These are phyloP conservation scores for Lasius platythorax DNA, from an alignment of 2,888 invertebrate genomes.

Conservation along the genomic window DNA sequence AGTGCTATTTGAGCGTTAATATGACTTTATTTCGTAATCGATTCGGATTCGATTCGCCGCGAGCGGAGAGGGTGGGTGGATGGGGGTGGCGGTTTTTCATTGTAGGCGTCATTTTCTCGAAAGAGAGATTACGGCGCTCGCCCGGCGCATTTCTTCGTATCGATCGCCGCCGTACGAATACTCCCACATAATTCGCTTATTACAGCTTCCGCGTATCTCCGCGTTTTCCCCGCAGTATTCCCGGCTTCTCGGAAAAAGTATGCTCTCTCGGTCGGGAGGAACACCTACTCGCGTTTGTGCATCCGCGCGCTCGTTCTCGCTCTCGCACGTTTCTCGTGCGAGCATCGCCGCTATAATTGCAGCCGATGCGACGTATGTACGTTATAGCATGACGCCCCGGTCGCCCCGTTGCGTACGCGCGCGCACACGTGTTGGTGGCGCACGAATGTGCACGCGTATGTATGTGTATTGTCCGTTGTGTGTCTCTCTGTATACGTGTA, in stretches of 20 bases:
- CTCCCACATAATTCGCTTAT: conserved; percentile 56
- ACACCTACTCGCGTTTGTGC: conserved; percentile 36
- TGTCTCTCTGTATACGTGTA: conserved; percentile 7
- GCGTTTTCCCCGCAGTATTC: conserved; percentile 45
- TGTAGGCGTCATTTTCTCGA: conserved; percentile 45
- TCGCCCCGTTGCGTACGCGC: conserved; percentile 35
- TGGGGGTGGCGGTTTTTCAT: conserved; percentile 23
- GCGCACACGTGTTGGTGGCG: background rate
- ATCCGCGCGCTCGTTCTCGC: conserved; percentile 18
- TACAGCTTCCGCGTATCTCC: conserved; percentile 57
- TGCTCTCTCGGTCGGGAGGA: conserved; percentile 27
- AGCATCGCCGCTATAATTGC: conserved; percentile 67
- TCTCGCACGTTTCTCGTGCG: conserved; percentile 40
- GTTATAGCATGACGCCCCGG: conserved; percentile 51
- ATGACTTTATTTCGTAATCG: conserved; percentile 52
- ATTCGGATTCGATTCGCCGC: conserved; percentile 30
- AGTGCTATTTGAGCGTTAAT: conserved; percentile 39
- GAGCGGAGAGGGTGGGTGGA: background rate
- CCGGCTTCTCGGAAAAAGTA: conserved; percentile 40
- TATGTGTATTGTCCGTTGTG: background rate
- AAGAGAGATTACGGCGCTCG: conserved; percentile 47
- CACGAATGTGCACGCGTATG: conserved; percentile 25
- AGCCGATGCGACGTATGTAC: conserved; percentile 61
- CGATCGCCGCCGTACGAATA: conserved; percentile 52
- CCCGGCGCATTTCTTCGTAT: conserved; percentile 53